Base-by-base conservation (phyloP, 2,888 invertebrate genomes). In the Folsomia candida region DNA sequence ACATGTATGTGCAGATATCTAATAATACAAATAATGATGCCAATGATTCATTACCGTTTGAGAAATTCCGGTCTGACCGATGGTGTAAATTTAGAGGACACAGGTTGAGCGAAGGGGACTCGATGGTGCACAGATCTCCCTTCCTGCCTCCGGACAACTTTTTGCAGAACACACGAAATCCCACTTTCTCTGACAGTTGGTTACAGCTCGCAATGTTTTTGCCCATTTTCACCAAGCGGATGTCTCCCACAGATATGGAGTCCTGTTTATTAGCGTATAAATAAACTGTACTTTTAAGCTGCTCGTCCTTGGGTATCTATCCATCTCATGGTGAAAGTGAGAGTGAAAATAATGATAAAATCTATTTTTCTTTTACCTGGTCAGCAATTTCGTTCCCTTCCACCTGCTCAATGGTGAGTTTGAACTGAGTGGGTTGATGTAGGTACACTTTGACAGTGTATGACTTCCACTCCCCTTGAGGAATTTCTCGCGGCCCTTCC, bases 181-280 rank as follows among this genome's bases (percentile, higher is more conserved):
- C 70, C 9, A 66, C 62, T 59, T 72, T 72, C 65, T 72, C 68
- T n/a, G 71, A 69, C 1, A 70, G 70, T 27, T 69, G 67, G 59
- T 73, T 69, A 37, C 76, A 76, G 24, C 69, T 67, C 25, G 76
- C 72, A 54, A 74, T 71, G 24, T 69, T 51, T 47, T 68, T 70
- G 51, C 74, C 74, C 57, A 72, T 68, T 54, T 61, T 63, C 47
- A 74, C 72, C 59, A 76, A 61, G 1, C 76, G 74, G 60, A 76
- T 76, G 67, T 76, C 76, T n/a, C 76, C 74, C 18, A 76, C 74
- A 60, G 76, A 76, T 29, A 76, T 72, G 24, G 76, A 71, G 51
- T 76, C 76, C 76, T 76, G 54, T 29, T 6, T 6, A 57, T n/a
- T 9, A 47, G 18, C 9, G 18, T 47, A 11, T 9, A 47, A 47